Evolutionary conservation across 2,113 vertebrate species (phyloP), one percentile per base, ranked within the genome.

Genomic region (Suncus etruscus): DNA sequence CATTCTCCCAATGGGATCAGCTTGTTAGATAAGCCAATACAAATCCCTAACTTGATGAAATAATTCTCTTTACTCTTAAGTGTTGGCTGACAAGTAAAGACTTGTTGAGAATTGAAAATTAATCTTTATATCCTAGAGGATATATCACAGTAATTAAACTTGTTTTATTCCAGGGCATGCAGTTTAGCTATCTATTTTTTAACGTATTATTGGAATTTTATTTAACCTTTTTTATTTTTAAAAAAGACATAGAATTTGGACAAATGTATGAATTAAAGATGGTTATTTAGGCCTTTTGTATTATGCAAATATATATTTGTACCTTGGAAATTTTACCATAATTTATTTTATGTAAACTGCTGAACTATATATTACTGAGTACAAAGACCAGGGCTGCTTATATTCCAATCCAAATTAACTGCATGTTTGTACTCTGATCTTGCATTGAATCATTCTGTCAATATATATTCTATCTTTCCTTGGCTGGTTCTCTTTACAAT

Each of bases 11-110:
- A 87, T 88, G 54, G 48, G 15, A 72, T 61, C 18, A 8, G 92
- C 68, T 83, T 45, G 31, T 29, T 51, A 76, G 51, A 83, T 80
- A 84, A 61, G 45, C 6, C 78, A 75, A 47, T 63, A n/a, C 47
- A 61, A 80, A 88, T 66, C 4, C 15, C 9, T 82, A 74, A 22
- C 81, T 8, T 70, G 31, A 65, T 73, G 2, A 84, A 95, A 83
- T 73, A 48, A 63, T 72, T 84, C 20, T 85, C 61, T 45, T n/a
- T 15, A 69, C 61, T 51, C 31, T 66, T 68, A 83, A 89, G 50
- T 32, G 92, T 81, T 93, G 88, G 48, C 69, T 87, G 32, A 89
- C 70, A 90, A 87, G 61, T 74, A 75, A 91, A 86, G 51, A 74
- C 25, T 78, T 83, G 54, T 66, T 84, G 70, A 70, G 6, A 76